Conservation (phyloP, 2,888 invertebrate genomes). For the Spilarctia lutea region DNA sequence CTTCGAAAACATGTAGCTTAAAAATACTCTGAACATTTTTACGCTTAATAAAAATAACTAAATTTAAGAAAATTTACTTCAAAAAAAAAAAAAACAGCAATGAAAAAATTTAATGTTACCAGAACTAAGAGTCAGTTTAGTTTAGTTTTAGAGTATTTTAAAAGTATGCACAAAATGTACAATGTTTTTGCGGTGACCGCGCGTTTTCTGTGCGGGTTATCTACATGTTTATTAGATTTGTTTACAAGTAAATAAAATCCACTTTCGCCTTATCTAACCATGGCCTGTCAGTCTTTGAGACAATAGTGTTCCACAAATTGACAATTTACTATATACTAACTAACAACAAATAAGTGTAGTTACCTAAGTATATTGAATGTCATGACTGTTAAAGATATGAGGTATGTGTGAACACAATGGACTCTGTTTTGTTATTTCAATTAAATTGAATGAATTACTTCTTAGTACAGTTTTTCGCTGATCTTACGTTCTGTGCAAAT, state of each 20-base stretch:
- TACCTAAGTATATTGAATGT: background rate
- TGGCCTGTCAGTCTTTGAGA: background rate
- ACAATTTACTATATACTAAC: background rate
- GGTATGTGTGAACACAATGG: background rate
- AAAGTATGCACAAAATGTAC: too few species aligned
- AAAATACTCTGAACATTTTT: background rate
- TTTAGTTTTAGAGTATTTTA: too few species aligned
- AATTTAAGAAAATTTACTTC: too few species aligned
- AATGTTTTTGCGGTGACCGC: background rate
- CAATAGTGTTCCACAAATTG: background rate
- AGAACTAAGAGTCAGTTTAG: too few species aligned
- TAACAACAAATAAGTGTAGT: background rate
- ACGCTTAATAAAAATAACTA: too few species aligned
- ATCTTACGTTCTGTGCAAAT: background rate
- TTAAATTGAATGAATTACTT: slow-evolving; percentile 5
- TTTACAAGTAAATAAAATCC: background rate
- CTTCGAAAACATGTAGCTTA: background rate
- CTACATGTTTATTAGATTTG: background rate
- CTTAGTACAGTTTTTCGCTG: background rate
- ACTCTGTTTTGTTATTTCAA: slow-evolving; percentile 5
- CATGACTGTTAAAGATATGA: background rate
- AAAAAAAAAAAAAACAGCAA: too few species aligned
- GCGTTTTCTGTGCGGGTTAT: background rate
- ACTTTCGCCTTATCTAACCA: background rate
- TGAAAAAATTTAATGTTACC: too few species aligned